Percentiles rank a stretch among this genome's conserved stretches.
Evolutionary conservation across 1,140 invertebrate species (phyloP).

Genomic region (Psix sp.): DNA sequence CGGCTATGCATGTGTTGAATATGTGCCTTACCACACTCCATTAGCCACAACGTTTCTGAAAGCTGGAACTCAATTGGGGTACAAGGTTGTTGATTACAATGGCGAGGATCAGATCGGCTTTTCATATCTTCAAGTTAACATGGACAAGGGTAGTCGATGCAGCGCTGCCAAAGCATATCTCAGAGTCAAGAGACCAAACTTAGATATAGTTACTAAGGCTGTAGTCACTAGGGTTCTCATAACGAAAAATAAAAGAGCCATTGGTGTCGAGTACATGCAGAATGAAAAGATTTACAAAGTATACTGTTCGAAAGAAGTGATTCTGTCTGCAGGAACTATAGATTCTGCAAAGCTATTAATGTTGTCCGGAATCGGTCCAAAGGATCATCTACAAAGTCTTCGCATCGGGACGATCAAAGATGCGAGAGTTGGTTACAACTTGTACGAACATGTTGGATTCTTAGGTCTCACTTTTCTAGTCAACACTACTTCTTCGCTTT

Average conservation of each 20-base stretch:
- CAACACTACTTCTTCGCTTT: conserved; percentile 67
- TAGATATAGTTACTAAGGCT: conserved; percentile 83
- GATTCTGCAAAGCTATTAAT: conserved; percentile 84
- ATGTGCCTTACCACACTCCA: conserved; percentile 72
- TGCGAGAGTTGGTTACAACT: conserved; percentile 82
- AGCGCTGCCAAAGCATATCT: conserved; percentile 82
- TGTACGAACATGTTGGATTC: conserved; percentile 86
- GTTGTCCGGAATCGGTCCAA: conserved; percentile 86
- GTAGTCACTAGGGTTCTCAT: conserved; percentile 81
- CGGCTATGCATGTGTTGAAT: conserved; percentile 74
- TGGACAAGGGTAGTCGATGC: conserved; percentile 80
- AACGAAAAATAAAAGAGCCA: conserved; percentile 75
- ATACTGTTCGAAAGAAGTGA: conserved; percentile 80
- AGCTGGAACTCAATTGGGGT: conserved; percentile 78
- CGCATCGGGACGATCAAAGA: conserved; percentile 82
- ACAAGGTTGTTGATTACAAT: conserved; percentile 78
- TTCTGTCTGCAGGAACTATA: conserved; percentile 83
- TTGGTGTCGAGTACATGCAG: conserved; percentile 80
- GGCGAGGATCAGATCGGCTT: conserved; percentile 77
- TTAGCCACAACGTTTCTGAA: conserved; percentile 77
- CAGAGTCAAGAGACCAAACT: conserved; percentile 79
- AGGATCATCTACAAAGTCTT: conserved; percentile 81
- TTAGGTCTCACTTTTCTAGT: conserved; percentile 80
- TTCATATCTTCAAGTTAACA: conserved; percentile 83
- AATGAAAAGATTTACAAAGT: conserved; percentile 74